Percentiles rank a stretch among this genome's conserved stretches.
Conservation (phyloP, 30 jellyfish, hydroid and myxozoan species). For the Hydractinia symbiolongicarpus region DNA sequence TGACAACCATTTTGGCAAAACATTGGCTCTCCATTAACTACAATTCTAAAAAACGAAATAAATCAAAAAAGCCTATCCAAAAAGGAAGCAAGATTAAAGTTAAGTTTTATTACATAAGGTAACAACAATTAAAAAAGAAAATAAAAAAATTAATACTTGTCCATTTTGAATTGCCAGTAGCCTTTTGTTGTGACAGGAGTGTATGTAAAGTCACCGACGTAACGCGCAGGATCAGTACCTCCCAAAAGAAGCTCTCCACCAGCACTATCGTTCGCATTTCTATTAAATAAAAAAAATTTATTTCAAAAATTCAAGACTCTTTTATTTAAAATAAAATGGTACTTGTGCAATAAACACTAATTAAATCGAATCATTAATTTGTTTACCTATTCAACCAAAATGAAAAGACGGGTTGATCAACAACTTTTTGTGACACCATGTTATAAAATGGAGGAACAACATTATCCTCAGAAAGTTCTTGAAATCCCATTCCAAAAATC, state of each 20-base stretch:
- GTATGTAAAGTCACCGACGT: conserved; percentile 69
- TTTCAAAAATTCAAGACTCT: background rate
- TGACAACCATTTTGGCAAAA: conserved; percentile 85
- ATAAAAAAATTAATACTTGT: conserved; percentile 44
- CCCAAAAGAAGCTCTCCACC: conserved; percentile 98
- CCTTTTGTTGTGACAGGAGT: conserved; percentile 84
- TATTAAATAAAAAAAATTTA: background rate
- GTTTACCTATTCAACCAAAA: conserved; percentile 79
- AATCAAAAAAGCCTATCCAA: too few species aligned
- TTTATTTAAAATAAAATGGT: too few species aligned
- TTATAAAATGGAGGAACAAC: conserved; percentile 92
- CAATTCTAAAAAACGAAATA: background rate
- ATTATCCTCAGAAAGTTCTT: conserved; percentile 65
- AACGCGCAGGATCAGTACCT: conserved; percentile 77
- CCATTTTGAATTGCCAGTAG: conserved; percentile 95
- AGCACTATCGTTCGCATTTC: conserved; percentile 57
- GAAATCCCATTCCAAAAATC: conserved; percentile 87
- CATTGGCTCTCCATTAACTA: conserved; percentile 49
- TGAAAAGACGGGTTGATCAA: conserved; percentile 74
- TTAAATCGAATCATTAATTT: background rate
- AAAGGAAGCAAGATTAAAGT: too few species aligned
- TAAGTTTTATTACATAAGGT: too few species aligned
- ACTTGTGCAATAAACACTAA: too few species aligned
- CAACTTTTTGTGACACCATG: conserved; percentile 79
- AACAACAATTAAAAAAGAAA: background rate